A percentile compares a stretch with the other conserved stretches of the same genome.
Evolutionary conservation across 1,140 invertebrate genomes (phyloP).

Genomic region (Drosophila ambigua): DNA sequence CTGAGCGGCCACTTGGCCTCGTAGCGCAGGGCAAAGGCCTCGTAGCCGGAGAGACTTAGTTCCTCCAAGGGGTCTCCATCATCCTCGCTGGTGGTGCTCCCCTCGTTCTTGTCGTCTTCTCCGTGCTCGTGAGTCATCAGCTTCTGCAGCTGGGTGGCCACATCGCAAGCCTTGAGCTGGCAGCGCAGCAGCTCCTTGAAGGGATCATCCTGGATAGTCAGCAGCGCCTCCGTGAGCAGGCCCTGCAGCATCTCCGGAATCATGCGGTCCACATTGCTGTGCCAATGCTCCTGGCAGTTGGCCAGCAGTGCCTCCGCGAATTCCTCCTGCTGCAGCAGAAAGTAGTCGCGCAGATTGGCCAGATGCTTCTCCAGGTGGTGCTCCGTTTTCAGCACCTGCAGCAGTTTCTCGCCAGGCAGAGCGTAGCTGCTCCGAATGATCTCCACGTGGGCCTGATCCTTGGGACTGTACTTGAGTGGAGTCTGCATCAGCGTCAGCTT

Average conservation of each 20-base stretch:
- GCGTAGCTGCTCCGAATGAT: conserved; percentile 48
- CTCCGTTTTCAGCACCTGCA: conserved; percentile 35
- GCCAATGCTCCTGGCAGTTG: conserved; percentile 18
- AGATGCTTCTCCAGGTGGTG: conserved; percentile 41
- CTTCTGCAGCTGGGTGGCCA: conserved; percentile 34
- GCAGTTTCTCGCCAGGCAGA: conserved; percentile 51
- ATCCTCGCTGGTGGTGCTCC: neutral
- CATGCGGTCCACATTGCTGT: conserved; percentile 32
- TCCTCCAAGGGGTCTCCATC: conserved; percentile 9
- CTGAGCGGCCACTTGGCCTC: conserved; percentile 59
- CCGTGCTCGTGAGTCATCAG: too few species aligned
- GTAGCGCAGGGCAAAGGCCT: conserved; percentile 47
- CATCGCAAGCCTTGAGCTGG: conserved; percentile 45
- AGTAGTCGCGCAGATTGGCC: conserved; percentile 37
- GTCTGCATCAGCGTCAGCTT: conserved; percentile 46
- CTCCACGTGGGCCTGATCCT: conserved; percentile 13
- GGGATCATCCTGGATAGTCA: conserved; percentile 15
- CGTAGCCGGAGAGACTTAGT: conserved; percentile 39
- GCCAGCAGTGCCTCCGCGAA: conserved; percentile 35
- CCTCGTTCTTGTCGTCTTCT: neutral
- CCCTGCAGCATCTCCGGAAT: conserved; percentile 41
- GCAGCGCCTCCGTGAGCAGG: conserved; percentile 23
- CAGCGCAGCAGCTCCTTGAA: conserved; percentile 44
- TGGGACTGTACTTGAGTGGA: conserved; percentile 33
- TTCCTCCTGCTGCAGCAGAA: conserved; percentile 38